Conservation (phyloP, 2,113 vertebrate genomes). For the Pedetes capensis region DNA sequence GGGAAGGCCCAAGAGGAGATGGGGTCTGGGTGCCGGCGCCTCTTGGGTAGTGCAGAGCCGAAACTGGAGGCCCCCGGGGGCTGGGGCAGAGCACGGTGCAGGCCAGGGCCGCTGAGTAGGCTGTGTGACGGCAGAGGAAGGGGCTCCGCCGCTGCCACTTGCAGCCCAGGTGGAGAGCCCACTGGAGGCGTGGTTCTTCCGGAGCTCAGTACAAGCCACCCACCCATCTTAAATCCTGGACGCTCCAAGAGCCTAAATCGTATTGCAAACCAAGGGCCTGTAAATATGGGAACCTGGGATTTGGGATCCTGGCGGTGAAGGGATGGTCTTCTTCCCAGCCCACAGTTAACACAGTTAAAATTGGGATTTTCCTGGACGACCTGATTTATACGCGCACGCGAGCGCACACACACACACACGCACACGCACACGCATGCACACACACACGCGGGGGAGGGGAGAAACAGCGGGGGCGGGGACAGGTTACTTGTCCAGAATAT, state of each 20-base stretch:
- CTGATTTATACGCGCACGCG: background rate
- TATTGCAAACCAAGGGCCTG: background rate
- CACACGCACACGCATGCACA: background rate
- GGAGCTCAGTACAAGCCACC: background rate
- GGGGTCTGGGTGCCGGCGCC: background rate
- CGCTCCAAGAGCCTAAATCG: background rate
- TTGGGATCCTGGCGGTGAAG: background rate
- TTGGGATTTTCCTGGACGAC: background rate
- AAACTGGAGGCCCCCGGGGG: background rate
- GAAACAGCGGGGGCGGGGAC: too few relatives aligned
- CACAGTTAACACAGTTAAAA: background rate
- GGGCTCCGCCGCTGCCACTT: background rate
- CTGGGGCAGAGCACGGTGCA: background rate
- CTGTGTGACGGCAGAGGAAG: background rate
- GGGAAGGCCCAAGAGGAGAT: background rate
- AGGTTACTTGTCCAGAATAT: background rate
- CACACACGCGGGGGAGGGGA: too few relatives aligned
- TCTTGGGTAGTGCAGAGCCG: background rate
- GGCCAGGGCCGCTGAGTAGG: accelerated
- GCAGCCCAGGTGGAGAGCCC: background rate
- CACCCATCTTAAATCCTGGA: background rate
- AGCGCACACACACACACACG: background rate
- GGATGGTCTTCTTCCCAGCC: background rate
- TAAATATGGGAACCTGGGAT: background rate
- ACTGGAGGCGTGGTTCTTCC: background rate